A percentile compares a stretch with the other conserved stretches of the same genome.
Conservation (phyloP, 2,888 invertebrate genomes). For the Caenorhabditis sp. region DNA sequence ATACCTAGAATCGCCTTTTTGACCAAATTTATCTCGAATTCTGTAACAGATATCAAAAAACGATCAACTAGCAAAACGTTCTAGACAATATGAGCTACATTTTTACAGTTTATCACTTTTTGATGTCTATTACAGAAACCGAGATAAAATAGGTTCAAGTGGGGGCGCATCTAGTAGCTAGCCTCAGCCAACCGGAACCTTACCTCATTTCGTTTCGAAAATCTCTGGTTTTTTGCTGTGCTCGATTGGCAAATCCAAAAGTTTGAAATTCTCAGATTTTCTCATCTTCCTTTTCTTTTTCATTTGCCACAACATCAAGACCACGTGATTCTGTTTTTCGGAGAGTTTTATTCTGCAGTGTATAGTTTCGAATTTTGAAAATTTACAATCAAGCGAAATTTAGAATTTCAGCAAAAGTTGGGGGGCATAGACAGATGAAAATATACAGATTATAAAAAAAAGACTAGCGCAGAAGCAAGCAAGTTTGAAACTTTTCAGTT, state of each 20-base stretch:
- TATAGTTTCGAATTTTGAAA: background rate
- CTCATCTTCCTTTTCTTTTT: background rate
- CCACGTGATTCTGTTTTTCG: slow-evolving; percentile 24
- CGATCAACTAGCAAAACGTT: too few species aligned
- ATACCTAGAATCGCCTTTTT: too few species aligned
- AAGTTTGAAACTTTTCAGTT: slow-evolving; percentile 27
- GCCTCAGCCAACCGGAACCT: background rate
- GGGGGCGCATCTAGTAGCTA: too few species aligned
- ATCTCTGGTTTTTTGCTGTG: slow-evolving; percentile 13
- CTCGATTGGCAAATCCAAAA: slow-evolving; percentile 6
- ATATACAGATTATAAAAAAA: slow-evolving; percentile 10
- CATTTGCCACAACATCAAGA: background rate
- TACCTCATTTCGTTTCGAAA: slow-evolving; percentile 58
- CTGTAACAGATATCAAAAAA: too few species aligned
- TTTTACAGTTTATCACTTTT: too few species aligned
- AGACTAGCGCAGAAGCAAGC: slow-evolving; percentile 22
- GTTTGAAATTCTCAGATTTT: background rate
- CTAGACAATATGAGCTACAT: too few species aligned
- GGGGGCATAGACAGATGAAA: background rate
- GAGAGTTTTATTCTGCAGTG: slow-evolving; percentile 56
- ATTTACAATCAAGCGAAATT: slow-evolving; percentile 46
- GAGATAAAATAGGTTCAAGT: too few species aligned
- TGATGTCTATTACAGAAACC: too few species aligned
- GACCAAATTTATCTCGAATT: too few species aligned
- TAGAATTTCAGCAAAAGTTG: slow-evolving; percentile 28